These are phyloP conservation scores for Pelodytes ibericus DNA, from an alignment of 2,797 vertebrate genomes.

Conservation along the genomic window DNA sequence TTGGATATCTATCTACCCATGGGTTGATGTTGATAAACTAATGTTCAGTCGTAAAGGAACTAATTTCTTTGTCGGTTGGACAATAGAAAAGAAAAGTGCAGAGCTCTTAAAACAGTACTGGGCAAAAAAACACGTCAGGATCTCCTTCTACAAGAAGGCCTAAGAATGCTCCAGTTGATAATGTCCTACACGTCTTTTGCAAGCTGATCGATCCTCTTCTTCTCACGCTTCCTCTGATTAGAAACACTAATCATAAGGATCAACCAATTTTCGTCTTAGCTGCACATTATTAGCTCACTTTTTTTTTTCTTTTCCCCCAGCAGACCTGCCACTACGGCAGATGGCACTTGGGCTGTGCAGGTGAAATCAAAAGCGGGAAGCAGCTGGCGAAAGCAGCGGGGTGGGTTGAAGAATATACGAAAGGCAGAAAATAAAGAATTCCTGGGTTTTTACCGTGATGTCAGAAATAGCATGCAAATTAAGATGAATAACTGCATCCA, in stretches of 20 bases:
- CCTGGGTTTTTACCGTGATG: conserved; percentile 32
- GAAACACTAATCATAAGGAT: conserved; percentile 15
- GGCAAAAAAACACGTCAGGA: too few species aligned
- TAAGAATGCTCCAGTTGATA: neutral
- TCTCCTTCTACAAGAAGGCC: neutral
- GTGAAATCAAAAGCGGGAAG: conserved; percentile 44
- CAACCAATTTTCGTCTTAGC: conserved; percentile 25
- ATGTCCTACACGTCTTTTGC: neutral
- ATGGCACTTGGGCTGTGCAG: conserved; percentile 37
- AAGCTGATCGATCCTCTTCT: neutral
- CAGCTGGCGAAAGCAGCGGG: conserved; percentile 44
- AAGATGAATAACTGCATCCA: conserved; percentile 34
- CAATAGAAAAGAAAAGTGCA: too few species aligned
- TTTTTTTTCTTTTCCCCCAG: too few species aligned
- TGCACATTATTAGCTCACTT: neutral
- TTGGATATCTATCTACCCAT: too few species aligned
- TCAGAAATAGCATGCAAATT: conserved; percentile 45
- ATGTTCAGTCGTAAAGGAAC: too few species aligned
- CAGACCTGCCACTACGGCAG: conserved; percentile 22
- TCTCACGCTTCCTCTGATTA: neutral
- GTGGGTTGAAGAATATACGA: conserved; percentile 30
- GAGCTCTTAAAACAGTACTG: too few species aligned
- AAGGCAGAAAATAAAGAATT: conserved; percentile 29
- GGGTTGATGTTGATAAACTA: too few species aligned
- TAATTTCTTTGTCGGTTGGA: too few species aligned